These are phyloP conservation scores for Drosophila teissieri DNA, from an alignment of 1,140 invertebrate species.

Conservation along the genomic window DNA sequence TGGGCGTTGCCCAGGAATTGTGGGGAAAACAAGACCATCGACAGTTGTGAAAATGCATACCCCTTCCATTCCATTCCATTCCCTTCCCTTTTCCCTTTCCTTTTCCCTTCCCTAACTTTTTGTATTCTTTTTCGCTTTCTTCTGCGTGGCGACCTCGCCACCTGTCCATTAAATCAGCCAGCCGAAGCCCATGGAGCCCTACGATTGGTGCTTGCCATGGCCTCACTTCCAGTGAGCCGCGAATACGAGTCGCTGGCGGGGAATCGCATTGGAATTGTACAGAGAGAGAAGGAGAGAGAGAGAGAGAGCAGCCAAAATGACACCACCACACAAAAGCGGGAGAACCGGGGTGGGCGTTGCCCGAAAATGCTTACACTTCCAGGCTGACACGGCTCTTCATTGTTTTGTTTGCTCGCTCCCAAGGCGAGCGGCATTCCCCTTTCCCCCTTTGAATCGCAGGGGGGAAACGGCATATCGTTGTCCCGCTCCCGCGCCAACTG, in stretches of 20 bases:
- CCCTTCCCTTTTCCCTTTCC: background rate
- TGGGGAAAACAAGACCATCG: slow-evolving; percentile 12
- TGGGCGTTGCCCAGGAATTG: slow-evolving; percentile 60
- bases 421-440: slow-evolving; percentile 38
- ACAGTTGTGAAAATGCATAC: slow-evolving; percentile 21
- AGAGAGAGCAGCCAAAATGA: slow-evolving; percentile 6
- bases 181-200: slow-evolving; percentile 26
- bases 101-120: slow-evolving; percentile 52
- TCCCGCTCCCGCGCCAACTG: slow-evolving; percentile 57
- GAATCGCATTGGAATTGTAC: background rate
- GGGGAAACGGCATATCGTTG: slow-evolving; percentile 27
- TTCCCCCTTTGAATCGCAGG: too few species aligned
- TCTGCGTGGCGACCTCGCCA: slow-evolving; percentile 72
- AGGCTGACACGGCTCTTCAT: slow-evolving; percentile 15
- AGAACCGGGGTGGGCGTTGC: slow-evolving; percentile 47
- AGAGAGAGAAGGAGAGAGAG: too few species aligned
- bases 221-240: slow-evolving; percentile 53
- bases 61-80: background rate
- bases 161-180: slow-evolving; percentile 60
- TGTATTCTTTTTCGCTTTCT: slow-evolving; percentile 71
- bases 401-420: slow-evolving; percentile 13
- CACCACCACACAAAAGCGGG: slow-evolving; percentile 29
- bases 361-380: slow-evolving; percentile 1
- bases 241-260: slow-evolving; percentile 5
- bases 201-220: slow-evolving; percentile 48